Evolutionary conservation across 2,888 invertebrate species (phyloP), one percentile per base, ranked within the genome.

Genomic region (Synanthedon andrenaeformis): DNA sequence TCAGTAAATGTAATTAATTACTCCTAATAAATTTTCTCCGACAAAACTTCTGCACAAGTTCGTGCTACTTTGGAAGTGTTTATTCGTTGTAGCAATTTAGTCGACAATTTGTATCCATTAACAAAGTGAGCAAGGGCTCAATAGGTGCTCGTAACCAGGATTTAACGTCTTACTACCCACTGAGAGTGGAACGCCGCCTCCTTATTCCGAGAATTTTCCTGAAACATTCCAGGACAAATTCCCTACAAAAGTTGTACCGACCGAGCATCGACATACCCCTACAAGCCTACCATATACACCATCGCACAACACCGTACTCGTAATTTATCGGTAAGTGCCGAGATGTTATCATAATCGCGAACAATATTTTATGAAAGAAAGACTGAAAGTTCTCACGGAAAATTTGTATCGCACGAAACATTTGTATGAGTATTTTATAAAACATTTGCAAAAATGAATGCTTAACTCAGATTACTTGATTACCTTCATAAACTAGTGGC

Each of bases 161-260:
- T 77, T 82, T 80, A 82, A 84, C 78, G 76, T 83, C 83, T 84
- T 75, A 78, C 71, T 84, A 76, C 68, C 70, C 65, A 59, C 59
- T 64, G 69, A 65, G 69, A 70, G 63, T 59, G 62, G 66, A 71
- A 74, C 70, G 65, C 65, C 66, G 65, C 65, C 66, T 63, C 70
- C 70, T 68, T 65, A 74, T 72, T 74, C 63, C 66, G 66, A 63
- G 80, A 77, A 83, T 82, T 78, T 76, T 70, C 70, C 65, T 70
- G 63, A 64, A 78, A 78, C 81, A 84, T 84, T 84, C 79, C 78
- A 59, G 72, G 70, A 74, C 81, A 72, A 80, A 84, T 85, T 77
- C 82, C 69, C 63, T 52, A 62, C 70, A 72, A 76, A 82, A 84
- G 75, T 80, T 82, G 66, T 66, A 61, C 67, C 64, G 64, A 55